Evolutionary conservation across 2,888 invertebrate species (phyloP).

Genomic region (Parasteatoda lunata): DNA sequence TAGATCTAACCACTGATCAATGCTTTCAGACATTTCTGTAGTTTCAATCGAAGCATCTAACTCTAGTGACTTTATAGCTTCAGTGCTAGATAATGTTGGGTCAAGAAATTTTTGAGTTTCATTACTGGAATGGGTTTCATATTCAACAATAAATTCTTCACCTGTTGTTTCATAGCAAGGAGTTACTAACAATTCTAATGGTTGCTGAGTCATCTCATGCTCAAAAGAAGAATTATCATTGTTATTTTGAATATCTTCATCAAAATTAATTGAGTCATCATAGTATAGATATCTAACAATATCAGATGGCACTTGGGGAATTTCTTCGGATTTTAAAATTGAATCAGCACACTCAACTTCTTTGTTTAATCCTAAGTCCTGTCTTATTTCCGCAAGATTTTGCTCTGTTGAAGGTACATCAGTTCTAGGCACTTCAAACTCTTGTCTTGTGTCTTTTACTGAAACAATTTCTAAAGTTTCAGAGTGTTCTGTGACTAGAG

Average conservation of each 20-base stretch:
- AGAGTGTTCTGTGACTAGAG: too few species aligned
- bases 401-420: too few species aligned
- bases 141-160: not conserved
- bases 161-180: too few species aligned
- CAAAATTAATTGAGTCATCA: conserved; percentile 58
- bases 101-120: not conserved
- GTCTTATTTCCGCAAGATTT: too few species aligned
- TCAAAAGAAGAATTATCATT: not conserved
- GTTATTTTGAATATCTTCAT: conserved; percentile 23
- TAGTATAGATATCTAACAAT: conserved; percentile 63
- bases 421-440: too few species aligned
- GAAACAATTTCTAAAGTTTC: too few species aligned
- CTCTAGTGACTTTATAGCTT: conserved; percentile 5
- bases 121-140: not conserved
- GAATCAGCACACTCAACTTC: too few species aligned
- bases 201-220: too few species aligned
- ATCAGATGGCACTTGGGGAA: conserved; percentile 56
- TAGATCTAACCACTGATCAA: conserved; percentile 43
- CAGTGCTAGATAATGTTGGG: not conserved
- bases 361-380: too few species aligned
- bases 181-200: too few species aligned
- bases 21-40: not conserved
- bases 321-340: not conserved
- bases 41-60: conserved; percentile 3
- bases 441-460: too few species aligned